Conservation (phyloP, 2,888 invertebrate species). For the Acleris emargana region DNA sequence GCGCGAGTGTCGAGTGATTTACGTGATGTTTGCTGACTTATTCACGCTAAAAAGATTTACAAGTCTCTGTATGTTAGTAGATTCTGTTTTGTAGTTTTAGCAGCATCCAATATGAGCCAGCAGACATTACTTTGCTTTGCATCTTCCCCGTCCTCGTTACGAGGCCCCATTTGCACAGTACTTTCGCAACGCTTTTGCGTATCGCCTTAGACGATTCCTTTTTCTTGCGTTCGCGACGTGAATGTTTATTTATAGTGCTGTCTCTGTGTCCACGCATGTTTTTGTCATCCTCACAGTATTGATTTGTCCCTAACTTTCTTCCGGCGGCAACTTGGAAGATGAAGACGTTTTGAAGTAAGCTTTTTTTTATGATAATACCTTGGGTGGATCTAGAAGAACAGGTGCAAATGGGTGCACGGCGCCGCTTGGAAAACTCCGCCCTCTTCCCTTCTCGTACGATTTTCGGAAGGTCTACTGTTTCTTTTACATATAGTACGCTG, state of each 20-base stretch:
- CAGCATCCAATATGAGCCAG: conserved; percentile 50
- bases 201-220: conserved; percentile 54
- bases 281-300: conserved; percentile 56
- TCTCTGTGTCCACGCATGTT: conserved; percentile 83
- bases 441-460: neutral
- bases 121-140: conserved; percentile 66
- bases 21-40: conserved; percentile 71
- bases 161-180: conserved; percentile 82
- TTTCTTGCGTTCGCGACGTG: conserved; percentile 48
- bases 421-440: conserved; percentile 57
- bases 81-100: conserved; percentile 2
- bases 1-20: conserved; percentile 65
- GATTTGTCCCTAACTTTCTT: conserved; percentile 50
- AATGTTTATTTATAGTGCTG: conserved; percentile 55
- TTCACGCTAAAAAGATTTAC: conserved; percentile 4
- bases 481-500: too few relatives aligned
- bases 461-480: too few relatives aligned
- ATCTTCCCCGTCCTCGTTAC: conserved; percentile 69
- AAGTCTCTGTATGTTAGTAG: neutral
- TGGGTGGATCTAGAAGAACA: conserved; percentile 47
- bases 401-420: conserved; percentile 80
- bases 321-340: conserved; percentile 51
- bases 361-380: conserved; percentile 42
- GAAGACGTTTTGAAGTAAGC: conserved; percentile 45
- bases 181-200: conserved; percentile 57